phyloP scores from a whole-genome alignment of 2,888 invertebrate genomes.

The Lithosia quadra region DNA sequence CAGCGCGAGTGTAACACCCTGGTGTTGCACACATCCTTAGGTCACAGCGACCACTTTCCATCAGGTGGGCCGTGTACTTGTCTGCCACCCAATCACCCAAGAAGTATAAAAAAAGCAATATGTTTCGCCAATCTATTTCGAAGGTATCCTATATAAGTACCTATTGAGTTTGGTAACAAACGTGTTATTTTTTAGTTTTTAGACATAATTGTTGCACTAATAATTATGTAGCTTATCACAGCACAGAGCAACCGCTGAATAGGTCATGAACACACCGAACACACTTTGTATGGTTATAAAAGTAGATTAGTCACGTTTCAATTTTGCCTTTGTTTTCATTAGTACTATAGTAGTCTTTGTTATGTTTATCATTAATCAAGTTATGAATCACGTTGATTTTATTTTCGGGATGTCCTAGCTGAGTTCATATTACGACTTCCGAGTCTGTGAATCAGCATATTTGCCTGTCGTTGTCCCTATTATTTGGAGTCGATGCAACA shows the following conservation, averaged over 20 bases:
- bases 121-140: not conserved
- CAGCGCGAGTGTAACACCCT: too few species aligned
- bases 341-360: not conserved
- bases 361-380: not conserved
- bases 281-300: not conserved
- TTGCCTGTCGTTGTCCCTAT: too few species aligned
- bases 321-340: conserved; percentile 5
- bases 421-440: not conserved
- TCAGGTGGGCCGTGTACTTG: too few species aligned
- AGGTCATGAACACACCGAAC: not conserved
- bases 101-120: not conserved
- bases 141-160: not conserved
- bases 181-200: not conserved
- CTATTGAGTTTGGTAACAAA: not conserved
- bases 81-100: too few species aligned
- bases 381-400: not conserved
- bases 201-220: not conserved
- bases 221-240: not conserved
- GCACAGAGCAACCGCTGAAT: not conserved
- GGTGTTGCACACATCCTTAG: too few species aligned
- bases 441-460: not conserved
- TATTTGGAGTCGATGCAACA: too few species aligned
- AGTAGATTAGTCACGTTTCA: conserved; percentile 12
- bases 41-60: too few species aligned
- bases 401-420: not conserved